Conservation (phyloP, 2,888 invertebrate species). For the Ectobius pallidus region DNA sequence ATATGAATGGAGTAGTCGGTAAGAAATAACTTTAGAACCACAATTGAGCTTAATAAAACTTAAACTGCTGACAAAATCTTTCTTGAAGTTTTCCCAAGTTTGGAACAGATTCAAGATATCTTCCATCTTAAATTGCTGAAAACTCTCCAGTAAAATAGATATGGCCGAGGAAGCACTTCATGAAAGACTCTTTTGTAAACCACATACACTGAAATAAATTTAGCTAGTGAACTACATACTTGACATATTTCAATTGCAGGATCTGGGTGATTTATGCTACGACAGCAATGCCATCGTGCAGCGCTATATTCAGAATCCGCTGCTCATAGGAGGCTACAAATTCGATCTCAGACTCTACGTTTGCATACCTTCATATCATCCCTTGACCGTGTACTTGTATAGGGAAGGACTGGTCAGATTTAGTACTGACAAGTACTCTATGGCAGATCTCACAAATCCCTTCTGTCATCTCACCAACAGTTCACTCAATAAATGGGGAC, state of each 20-base stretch:
- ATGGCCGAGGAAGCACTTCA: too few species aligned
- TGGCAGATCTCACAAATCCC: conserved; percentile 82
- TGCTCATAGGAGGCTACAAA: conserved; percentile 86
- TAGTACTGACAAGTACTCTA: conserved; percentile 83
- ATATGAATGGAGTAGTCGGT: too few species aligned
- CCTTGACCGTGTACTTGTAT: conserved; percentile 86
- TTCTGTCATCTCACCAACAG: conserved; percentile 91
- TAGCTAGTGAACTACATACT: too few species aligned
- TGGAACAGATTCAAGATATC: too few species aligned
- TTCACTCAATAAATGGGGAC: conserved; percentile 87
- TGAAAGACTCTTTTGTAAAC: too few species aligned
- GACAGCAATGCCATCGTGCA: conserved; percentile 82
- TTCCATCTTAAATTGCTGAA: too few species aligned
- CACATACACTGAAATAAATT: too few species aligned
- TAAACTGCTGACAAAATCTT: too few species aligned
- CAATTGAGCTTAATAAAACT: too few species aligned
- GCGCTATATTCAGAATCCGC: conserved; percentile 76
- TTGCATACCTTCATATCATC: conserved; percentile 85
- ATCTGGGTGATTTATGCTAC: conserved; percentile 76
- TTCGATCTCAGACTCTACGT: conserved; percentile 92
- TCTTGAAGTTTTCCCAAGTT: too few species aligned
- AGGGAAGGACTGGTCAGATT: conserved; percentile 83
- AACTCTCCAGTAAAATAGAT: too few species aligned
- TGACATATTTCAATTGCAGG: conserved; percentile 60
- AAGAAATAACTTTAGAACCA: too few species aligned